phyloP scores from a whole-genome alignment of 1,140 invertebrate genomes.

The Subanguina moxae region DNA sequence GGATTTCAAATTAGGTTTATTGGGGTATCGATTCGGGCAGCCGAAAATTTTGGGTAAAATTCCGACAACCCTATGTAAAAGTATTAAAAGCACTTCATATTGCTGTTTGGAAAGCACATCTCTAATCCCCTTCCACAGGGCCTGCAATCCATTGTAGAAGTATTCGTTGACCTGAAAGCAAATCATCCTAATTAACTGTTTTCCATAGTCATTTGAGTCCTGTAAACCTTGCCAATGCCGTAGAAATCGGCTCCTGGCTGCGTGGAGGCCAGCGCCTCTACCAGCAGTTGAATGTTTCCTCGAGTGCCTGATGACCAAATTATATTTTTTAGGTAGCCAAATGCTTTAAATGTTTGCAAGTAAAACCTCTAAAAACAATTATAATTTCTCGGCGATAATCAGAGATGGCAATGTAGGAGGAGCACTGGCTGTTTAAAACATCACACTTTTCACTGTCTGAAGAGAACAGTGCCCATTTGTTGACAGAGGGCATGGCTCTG shows the following conservation, averaged over 20 bases:
- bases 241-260: slow-evolving; percentile 41
- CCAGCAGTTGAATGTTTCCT: slow-evolving; percentile 36
- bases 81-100: slow-evolving; percentile 22
- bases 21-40: too few relatives aligned
- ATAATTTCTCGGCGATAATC: slow-evolving; percentile 33
- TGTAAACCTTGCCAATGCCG: slow-evolving; percentile 43
- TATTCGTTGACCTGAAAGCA: slow-evolving; percentile 43
- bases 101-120: slow-evolving; percentile 22
- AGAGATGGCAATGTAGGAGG: slow-evolving; percentile 28
- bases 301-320: slow-evolving; percentile 28
- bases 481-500: slow-evolving; percentile 9
- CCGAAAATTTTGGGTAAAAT: neutral
- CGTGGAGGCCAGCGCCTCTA: slow-evolving; percentile 32
- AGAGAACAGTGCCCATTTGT: slow-evolving; percentile 10
- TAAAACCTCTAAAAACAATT: slow-evolving; percentile 37
- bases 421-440: slow-evolving; percentile 7
- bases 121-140: slow-evolving; percentile 29
- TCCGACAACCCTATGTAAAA: neutral
- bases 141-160: slow-evolving; percentile 34
- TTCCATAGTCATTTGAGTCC: too few relatives aligned
- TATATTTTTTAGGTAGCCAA: neutral
- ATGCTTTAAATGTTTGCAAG: neutral
- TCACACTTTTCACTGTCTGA: slow-evolving; percentile 30
- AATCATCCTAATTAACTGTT: too few relatives aligned
- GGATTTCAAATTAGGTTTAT: too few relatives aligned